Evolutionary conservation across 2,797 vertebrate species (phyloP), one percentile per base, ranked within the genome.

Genomic region (Chaenodraco wilsoni): DNA sequence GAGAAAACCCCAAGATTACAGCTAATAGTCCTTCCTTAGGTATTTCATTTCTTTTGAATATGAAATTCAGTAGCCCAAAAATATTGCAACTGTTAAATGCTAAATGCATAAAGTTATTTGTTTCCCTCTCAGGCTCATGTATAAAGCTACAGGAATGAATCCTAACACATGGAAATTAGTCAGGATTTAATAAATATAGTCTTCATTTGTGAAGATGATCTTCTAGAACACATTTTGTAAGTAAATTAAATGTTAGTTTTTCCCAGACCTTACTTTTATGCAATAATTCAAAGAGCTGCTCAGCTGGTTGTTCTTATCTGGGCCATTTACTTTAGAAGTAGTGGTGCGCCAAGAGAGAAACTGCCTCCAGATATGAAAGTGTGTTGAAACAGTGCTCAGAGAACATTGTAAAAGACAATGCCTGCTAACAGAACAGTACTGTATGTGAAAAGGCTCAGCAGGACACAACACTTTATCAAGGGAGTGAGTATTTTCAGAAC

Each of bases 291-390:
- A 37, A 37, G 8, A 37, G 37, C 44, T 61, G 1, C 43, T 41
- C 54, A 51, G 54, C 64, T 69, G 51, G 55, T 72, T 78, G 54
- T 23, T 70, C 9, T 40, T 73, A 60, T 65, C 61, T 50, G 51
- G 61, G 48, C 40, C 37, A 52, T 71, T 77, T 63, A 45, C 50
- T 70, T 46, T 44, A 62, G 33, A 7, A 44, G 27, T 11, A 44
- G 27, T n/a, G 49, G 9, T 68, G 63, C 19, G 16, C 44, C 57
- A 48, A 21, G 41, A 58, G 5, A 65, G 6, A 55, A 31, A 58
- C 6, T 3, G 1, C 15, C 62, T 57, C 50, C 33, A 58, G 31
- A 17, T 65, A n/a, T 72, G 45, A 63, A 23, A 21, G 16, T 13
- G 12, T 44, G 14, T 49, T 62, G 37, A 62, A 41, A 63, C 6